phyloP scores from a whole-genome alignment of 2,888 invertebrate genomes.

The Amiota mariae region DNA sequence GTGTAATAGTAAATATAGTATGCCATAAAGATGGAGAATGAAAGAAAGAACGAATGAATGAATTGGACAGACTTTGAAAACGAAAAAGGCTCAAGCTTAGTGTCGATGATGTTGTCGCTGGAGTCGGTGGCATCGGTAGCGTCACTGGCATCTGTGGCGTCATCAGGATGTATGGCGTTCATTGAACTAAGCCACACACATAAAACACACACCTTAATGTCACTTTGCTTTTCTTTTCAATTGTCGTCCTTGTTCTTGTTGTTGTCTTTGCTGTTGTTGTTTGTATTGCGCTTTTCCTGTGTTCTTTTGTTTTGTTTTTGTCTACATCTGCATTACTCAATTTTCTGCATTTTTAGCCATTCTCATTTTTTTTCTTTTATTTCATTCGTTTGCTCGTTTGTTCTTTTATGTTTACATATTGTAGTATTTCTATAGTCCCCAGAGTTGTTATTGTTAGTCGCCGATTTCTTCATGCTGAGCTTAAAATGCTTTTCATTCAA shows the following conservation, averaged over 20 bases:
- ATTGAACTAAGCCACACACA: conserved; percentile 4
- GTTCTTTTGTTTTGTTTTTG: background rate
- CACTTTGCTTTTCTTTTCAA: background rate
- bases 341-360: background rate
- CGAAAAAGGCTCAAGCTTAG: too few species aligned
- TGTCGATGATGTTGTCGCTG: too few species aligned
- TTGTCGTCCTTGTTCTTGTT: background rate
- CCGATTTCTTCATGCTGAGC: background rate
- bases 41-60: too few species aligned
- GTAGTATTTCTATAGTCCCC: background rate
- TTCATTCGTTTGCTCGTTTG: background rate
- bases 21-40: too few species aligned
- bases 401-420: background rate
- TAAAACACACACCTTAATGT: background rate
- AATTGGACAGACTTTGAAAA: too few species aligned
- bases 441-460: background rate
- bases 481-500: conserved; percentile 9
- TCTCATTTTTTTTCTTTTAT: background rate
- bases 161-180: background rate
- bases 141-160: too few species aligned
- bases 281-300: background rate
- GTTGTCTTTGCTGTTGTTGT: background rate
- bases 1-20: too few species aligned
- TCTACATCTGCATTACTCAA: background rate
- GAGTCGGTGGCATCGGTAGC: too few species aligned